These are phyloP conservation scores for Rachycentron canadum DNA, from an alignment of 2,797 vertebrate species.

Conservation along the genomic window DNA sequence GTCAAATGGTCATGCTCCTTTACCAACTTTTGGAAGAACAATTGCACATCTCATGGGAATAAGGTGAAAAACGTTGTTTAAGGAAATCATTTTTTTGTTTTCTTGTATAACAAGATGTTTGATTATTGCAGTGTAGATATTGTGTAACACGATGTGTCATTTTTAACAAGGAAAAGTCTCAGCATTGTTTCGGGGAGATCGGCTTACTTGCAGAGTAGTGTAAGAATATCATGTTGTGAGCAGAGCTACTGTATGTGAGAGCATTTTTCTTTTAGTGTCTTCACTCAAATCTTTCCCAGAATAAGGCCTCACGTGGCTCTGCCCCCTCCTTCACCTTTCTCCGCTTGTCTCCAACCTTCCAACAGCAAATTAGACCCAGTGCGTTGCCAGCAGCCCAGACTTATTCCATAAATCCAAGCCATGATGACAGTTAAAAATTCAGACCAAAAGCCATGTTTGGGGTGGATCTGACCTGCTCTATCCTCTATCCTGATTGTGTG, in stretches of 20 bases:
- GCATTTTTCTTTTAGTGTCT: conserved; percentile 37
- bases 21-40: too few relatives aligned
- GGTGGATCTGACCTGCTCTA: too few relatives aligned
- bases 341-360: conserved; percentile 41
- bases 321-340: conserved; percentile 15
- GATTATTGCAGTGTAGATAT: not conserved
- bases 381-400: conserved; percentile 61
- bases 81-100: not conserved
- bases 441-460: too few relatives aligned
- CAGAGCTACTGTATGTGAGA: conserved; percentile 8
- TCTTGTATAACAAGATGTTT: not conserved
- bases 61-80: not conserved
- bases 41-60: not conserved
- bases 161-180: conserved; percentile 18
- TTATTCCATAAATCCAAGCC: not conserved
- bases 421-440: not conserved
- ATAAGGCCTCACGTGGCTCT: conserved; percentile 44
- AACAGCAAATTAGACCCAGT: conserved; percentile 50
- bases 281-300: conserved; percentile 18
- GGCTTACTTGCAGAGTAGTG: conserved; percentile 13
- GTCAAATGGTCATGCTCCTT: not conserved
- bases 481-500: too few relatives aligned
- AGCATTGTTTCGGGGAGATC: conserved; percentile 10
- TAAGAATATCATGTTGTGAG: conserved; percentile 26
- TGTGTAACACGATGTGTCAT: not conserved